Conservation (phyloP, 2,888 invertebrate species). For the Apamea crenata region DNA sequence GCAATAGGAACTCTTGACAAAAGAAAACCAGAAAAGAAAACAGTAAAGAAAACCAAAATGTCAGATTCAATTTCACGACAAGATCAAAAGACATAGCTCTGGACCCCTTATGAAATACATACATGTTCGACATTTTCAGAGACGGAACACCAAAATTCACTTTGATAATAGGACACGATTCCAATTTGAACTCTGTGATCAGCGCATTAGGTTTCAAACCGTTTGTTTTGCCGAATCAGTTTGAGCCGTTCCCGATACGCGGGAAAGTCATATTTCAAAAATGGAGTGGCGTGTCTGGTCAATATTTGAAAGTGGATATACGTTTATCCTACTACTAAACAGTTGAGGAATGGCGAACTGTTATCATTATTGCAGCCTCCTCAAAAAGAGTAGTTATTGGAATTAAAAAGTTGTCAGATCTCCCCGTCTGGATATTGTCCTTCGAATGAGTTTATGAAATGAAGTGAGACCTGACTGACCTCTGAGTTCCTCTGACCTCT, state of each 20-base stretch:
- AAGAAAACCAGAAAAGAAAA: no score
- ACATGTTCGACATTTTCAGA: constrained; percentile 73
- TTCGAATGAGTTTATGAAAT: constrained; percentile 72
- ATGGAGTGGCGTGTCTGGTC: constrained; percentile 74
- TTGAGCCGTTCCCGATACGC: constrained; percentile 81
- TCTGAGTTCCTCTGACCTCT: no score
- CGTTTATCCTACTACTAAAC: constrained; percentile 76
- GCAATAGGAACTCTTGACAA: constrained; percentile 75
- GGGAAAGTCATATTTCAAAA: constrained; percentile 84
- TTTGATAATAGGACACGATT: constrained; percentile 82
- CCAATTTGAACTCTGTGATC: constrained; percentile 78
- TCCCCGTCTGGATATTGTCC: constrained; percentile 76
- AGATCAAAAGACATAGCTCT: constrained; percentile 74
- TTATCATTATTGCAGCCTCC: constrained; percentile 75
- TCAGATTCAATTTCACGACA: constrained; percentile 76
- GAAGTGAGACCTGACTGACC: constrained; percentile 16
- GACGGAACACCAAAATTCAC: constrained; percentile 71
- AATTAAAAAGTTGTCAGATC: constrained; percentile 72
- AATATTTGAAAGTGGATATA: constrained; percentile 80
- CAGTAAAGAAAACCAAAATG: constrained; percentile 74
- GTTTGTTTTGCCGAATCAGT: constrained; percentile 74
- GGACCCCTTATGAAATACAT: constrained; percentile 75
- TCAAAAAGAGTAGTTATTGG: constrained; percentile 69
- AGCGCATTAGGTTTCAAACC: constrained; percentile 74
- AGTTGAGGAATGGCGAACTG: constrained; percentile 73